These are phyloP conservation scores for Pyrocoelia pectoralis DNA, from an alignment of 2,888 invertebrate species.

Conservation along the genomic window DNA sequence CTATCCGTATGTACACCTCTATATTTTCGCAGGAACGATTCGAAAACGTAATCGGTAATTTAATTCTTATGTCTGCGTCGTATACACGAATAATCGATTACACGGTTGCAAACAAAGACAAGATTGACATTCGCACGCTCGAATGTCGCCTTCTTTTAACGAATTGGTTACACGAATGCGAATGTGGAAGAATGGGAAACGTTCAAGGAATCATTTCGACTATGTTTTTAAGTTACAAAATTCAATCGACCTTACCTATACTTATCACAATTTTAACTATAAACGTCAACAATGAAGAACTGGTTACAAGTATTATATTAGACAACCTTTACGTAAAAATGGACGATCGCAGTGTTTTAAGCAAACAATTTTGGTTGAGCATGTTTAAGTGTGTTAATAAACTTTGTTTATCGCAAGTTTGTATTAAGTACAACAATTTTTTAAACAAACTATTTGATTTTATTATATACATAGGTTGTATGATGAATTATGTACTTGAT, in stretches of 20 bases:
- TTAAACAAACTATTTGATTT: conserved; percentile 58
- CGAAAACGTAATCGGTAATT: conserved; percentile 51
- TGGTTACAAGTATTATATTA: conserved; percentile 49
- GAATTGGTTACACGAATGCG: conserved; percentile 46
- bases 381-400: conserved; percentile 53
- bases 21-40: conserved; percentile 58
- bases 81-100: conserved; percentile 50
- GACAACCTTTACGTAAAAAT: conserved; percentile 52
- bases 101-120: conserved; percentile 38
- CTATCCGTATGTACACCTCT: conserved; percentile 59
- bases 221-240: conserved; percentile 54
- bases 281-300: conserved; percentile 36
- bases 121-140: conserved; percentile 33
- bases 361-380: conserved; percentile 55
- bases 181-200: conserved; percentile 48
- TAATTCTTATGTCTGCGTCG: conserved; percentile 50
- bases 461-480: conserved; percentile 60
- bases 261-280: conserved; percentile 50
- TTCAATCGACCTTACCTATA: conserved; percentile 51
- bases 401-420: conserved; percentile 50
- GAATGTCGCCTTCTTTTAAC: conserved; percentile 49
- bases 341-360: conserved; percentile 51
- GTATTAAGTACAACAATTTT: conserved; percentile 55
- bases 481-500: conserved; percentile 55
- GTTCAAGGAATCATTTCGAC: conserved; percentile 48